A percentile compares a stretch with the other conserved stretches of the same genome.
phyloP scores from a whole-genome alignment of 2,888 invertebrate genomes.

The Liposcelis brunnea region DNA sequence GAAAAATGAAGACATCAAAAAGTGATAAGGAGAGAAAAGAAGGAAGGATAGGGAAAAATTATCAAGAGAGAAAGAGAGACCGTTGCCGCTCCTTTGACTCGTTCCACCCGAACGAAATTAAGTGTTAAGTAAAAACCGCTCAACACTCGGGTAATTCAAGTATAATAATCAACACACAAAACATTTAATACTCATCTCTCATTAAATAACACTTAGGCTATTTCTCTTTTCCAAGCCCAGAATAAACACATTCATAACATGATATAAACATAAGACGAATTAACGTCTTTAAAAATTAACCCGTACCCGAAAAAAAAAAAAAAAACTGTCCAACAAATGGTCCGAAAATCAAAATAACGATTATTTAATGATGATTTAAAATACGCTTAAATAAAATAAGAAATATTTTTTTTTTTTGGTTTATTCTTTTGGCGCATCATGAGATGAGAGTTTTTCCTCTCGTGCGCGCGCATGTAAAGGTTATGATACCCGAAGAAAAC shows the following conservation, averaged over 20 bases:
- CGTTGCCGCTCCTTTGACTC: background rate
- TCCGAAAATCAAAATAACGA: background rate
- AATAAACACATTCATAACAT: too few species aligned
- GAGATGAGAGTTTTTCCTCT: too few species aligned
- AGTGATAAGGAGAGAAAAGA: background rate
- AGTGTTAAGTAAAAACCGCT: background rate
- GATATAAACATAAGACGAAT: too few species aligned
- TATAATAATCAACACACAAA: background rate
- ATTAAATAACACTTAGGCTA: slow-evolving; percentile 6
- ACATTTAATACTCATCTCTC: background rate
- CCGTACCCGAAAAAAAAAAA: background rate
- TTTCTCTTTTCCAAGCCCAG: background rate
- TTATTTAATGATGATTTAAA: slow-evolving; percentile 1
- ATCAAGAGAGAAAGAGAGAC: too few species aligned
- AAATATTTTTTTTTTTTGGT: too few species aligned
- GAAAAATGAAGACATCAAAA: slow-evolving; percentile 6
- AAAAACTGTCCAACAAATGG: background rate
- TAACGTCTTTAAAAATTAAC: too few species aligned
- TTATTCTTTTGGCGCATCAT: too few species aligned
- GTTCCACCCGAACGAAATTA: slow-evolving; percentile 2
- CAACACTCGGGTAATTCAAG: background rate
- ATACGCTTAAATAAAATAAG: background rate
- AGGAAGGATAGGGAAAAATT: too few species aligned
- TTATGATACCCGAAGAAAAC: too few species aligned
- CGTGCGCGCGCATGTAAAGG: too few species aligned